Percentiles rank a stretch among this genome's conserved stretches.
Conservation (phyloP, 2,113 vertebrate genomes). For the Podarcis raffonei region DNA sequence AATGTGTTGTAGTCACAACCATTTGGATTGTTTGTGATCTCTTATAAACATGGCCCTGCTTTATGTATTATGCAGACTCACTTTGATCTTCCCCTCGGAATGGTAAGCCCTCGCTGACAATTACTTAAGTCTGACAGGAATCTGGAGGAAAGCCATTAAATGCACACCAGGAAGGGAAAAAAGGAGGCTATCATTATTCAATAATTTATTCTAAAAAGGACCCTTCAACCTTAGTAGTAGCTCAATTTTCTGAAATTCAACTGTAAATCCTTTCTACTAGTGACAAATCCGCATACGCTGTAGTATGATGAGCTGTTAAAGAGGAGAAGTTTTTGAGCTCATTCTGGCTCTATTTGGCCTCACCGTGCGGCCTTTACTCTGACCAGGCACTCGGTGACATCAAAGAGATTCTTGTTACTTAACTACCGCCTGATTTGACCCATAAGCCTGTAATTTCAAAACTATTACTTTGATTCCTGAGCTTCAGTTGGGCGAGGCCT, state of each 20-base stretch:
- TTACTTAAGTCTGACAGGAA: conserved; percentile 54
- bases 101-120: conserved; percentile 43
- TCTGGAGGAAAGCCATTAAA: conserved; percentile 54
- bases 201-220: conserved; percentile 26
- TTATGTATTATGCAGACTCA: conserved; percentile 57
- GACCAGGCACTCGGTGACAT: neutral
- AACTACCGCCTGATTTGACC: neutral
- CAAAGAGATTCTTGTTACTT: neutral
- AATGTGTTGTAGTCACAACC: conserved; percentile 46
- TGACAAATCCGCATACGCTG: neutral
- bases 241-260: conserved; percentile 39
- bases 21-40: conserved; percentile 58
- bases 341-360: neutral
- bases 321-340: neutral
- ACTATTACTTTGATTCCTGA: conserved; percentile 18
- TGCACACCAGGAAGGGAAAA: neutral
- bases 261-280: conserved; percentile 19
- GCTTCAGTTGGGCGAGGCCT: neutral
- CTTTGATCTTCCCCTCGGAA: conserved; percentile 65
- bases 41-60: conserved; percentile 62
- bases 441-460: conserved; percentile 4
- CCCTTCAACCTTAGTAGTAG: conserved; percentile 1
- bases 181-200: conserved; percentile 13
- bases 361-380: conserved; percentile 8
- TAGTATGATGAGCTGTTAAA: neutral